Evolutionary conservation across 1,140 invertebrate genomes (phyloP).

Genomic region (Papilio xuthus): DNA sequence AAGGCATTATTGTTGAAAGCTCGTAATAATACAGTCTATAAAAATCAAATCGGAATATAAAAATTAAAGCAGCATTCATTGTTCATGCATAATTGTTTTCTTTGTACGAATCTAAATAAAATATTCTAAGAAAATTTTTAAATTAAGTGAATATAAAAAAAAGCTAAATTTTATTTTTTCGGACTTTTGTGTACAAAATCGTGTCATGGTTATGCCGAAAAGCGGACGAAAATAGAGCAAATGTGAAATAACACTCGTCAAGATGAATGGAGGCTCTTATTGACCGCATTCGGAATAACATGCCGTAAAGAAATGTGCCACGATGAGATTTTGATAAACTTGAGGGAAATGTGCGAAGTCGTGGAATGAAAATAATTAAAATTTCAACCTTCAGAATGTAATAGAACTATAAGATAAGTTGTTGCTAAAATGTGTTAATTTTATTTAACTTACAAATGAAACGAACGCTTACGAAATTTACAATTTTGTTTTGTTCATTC

Average conservation of each 20-base stretch:
- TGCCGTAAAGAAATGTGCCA: not conserved
- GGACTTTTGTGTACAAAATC: not conserved
- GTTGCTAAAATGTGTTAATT: too few species aligned
- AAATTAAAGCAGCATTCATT: not conserved
- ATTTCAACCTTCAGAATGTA: too few species aligned
- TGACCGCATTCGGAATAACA: constrained; percentile 16
- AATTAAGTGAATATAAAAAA: not conserved
- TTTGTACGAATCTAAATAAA: not conserved
- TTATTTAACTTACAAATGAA: too few species aligned
- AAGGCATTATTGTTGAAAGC: not conserved
- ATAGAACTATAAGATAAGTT: too few species aligned
- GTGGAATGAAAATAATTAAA: not conserved
- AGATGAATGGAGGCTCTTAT: constrained; percentile 24
- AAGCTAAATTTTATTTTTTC: not conserved
- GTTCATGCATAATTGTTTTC: not conserved
- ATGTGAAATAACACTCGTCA: constrained; percentile 22
- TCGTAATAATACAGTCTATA: not conserved
- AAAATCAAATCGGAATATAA: not conserved
- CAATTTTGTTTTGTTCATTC: too few species aligned
- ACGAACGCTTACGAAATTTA: too few species aligned
- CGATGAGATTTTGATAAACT: constrained; percentile 8
- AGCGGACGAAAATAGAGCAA: constrained; percentile 20
- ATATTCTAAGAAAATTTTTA: not conserved
- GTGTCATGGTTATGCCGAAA: constrained; percentile 17
- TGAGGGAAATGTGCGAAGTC: not conserved